Base-by-base conservation (phyloP, 1,140 invertebrate species). In the Orchesella cincta region DNA sequence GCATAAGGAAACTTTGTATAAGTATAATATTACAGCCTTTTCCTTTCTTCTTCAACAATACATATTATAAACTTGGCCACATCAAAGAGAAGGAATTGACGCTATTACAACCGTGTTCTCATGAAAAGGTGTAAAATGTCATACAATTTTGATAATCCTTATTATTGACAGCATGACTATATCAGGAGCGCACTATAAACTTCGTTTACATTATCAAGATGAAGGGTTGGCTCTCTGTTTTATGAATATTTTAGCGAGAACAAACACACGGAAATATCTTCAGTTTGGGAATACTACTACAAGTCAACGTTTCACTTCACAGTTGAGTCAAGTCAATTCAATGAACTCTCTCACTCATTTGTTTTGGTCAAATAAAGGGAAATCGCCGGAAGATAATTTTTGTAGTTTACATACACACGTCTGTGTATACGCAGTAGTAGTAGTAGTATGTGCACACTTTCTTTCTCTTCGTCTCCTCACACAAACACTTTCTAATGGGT, bases 291-390 rank as follows among this genome's bases (percentile, higher is more conserved):
- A 46, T 46, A 20, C 20, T 46, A 20, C 39, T 46, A 46, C 39
- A 20, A 46, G 20, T 8, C 39, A 12, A 46, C 39, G 39, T 12
- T 20, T 46, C 52, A 57, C 52, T 57, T 57, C 23, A 3, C 52
- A 3, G 23, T 18, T 57, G 52, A 14, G 8, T 5, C 23, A 8
- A 57, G 52, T 57, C 52, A 57, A 57, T 57, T 57, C 52, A 12
- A 57, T 57, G 12, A 18, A 57, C 52, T 57, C 52, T 57, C 23
- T 57, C n/a, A n/a, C n/a, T n/a, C 23, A 57, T 57, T 57, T 57
- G 39, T 46, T 46, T 46, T 46, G 20, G 39, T 46, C 20, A 46
- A 46, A 46, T 20, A 46, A 46, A 46, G 39, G 39, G 20, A 20
- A 46, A 46, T 12, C 39, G 39, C 39, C 20, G 8, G 39, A 46